Evolutionary conservation across 92 coral and sea anemone species (phyloP), one percentile per base, ranked within the genome.

Genomic region (Desmophyllum pertusum): DNA sequence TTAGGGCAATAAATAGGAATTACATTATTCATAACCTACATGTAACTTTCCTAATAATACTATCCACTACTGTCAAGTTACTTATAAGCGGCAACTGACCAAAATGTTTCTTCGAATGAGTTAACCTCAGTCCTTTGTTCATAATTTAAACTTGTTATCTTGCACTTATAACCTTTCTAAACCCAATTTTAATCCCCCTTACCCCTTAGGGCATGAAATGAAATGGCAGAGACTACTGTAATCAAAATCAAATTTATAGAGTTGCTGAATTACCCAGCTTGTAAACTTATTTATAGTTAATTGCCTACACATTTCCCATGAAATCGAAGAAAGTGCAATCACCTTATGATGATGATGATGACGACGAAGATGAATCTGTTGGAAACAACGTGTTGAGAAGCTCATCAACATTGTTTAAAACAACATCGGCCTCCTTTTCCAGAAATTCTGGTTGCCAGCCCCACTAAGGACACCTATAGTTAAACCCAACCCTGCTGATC

Each of bases 391-490:
- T 75, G 50, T 84, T 91, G 59, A 93, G 97, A 61, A 93, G 81
- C 64, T 92, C 97, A 76, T 94, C 93, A 23, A 95, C 92, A 88
- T 88, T 95, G 71, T 95, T 76, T 27, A 95, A 70, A 19, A 95
- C 85, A 25, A 92, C 87, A 66, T 95, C 98, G 36, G 98, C 95
- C 46, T 92, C 97, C 76, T 81, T 90, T 64, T 94, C 92, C 4
- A 95, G 79, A n/a, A 92, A 93, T 25, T 70, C 68, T 78, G 73
- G 29, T 95, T 92, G 2, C 98, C 98, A 30, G 94, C 95, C 4
- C 98, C 98, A 69, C 94, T 92, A 30, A 92, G 94, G 11, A 96
- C 98, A 21, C 98, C 98, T 0, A 96, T 86, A 0, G 94, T 92
- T n/a, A 94, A 71, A 51, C 98, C 98, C 64, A 96, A 76, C 39